Evolutionary conservation across 1,140 invertebrate genomes (phyloP).

Genomic region (Oscheius sp.): DNA sequence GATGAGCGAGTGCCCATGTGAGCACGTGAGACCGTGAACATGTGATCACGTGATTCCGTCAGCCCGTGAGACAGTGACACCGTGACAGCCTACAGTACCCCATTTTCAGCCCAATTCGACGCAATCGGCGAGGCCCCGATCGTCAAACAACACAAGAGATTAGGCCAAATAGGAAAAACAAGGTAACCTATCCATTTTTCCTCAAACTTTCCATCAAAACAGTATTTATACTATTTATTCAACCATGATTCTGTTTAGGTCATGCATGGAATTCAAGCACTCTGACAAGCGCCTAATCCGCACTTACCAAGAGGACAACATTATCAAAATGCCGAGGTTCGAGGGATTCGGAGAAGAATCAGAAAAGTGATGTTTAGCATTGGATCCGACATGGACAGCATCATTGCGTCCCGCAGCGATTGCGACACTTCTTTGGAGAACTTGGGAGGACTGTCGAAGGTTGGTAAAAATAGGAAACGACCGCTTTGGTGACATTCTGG

Average conservation of each 20-base stretch:
- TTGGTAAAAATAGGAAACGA: too few relatives aligned
- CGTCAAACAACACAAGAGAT: conserved; percentile 19
- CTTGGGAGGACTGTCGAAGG: too few relatives aligned
- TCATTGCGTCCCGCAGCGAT: neutral
- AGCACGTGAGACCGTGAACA: too few relatives aligned
- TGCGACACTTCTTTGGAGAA: neutral
- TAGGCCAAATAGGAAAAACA: conserved; percentile 23
- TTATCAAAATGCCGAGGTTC: conserved; percentile 27
- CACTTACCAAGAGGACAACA: conserved; percentile 28
- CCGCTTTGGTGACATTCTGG: too few relatives aligned
- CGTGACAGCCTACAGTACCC: too few relatives aligned
- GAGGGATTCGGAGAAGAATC: neutral
- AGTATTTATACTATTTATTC: too few relatives aligned
- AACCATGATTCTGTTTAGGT: too few relatives aligned
- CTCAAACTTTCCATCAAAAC: too few relatives aligned
- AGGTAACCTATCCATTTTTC: too few relatives aligned
- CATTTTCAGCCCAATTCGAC: conserved; percentile 13
- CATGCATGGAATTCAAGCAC: conserved; percentile 17
- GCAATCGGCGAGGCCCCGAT: conserved; percentile 18
- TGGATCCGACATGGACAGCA: neutral
- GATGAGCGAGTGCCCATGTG: too few relatives aligned
- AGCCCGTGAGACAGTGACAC: too few relatives aligned
- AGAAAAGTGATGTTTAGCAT: neutral
- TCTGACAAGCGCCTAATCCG: conserved; percentile 19
- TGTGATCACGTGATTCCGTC: too few relatives aligned